A percentile compares a stretch with the other conserved stretches of the same genome.
These are phyloP conservation scores for Glaucomys volans DNA, from an alignment of 2,113 vertebrate genomes.

Conservation along the genomic window DNA sequence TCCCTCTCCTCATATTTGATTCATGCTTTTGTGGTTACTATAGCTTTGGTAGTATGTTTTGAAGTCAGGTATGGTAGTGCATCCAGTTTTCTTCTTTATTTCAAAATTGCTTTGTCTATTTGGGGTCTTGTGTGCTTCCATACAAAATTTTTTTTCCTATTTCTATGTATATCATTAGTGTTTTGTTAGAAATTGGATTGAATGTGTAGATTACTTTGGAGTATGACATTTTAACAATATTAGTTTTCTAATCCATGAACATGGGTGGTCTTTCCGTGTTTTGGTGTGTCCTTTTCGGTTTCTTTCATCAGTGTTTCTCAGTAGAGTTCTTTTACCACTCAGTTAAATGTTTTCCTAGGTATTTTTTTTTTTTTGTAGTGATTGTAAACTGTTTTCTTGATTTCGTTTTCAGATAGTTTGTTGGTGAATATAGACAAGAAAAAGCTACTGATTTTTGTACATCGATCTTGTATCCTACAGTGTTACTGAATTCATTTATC, in stretches of 20 bases:
- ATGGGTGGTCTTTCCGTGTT: neutral
- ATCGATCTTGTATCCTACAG: neutral
- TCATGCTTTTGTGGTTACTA: neutral
- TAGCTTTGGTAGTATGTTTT: neutral
- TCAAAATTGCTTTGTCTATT: neutral
- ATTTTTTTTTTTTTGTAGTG: neutral
- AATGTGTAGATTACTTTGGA: too few species aligned
- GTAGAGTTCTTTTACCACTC: neutral
- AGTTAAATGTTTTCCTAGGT: neutral
- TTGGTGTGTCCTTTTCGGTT: neutral
- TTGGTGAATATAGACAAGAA: neutral
- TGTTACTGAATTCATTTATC: too few species aligned
- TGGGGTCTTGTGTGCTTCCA: neutral
- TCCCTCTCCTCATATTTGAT: neutral
- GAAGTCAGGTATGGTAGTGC: too few species aligned
- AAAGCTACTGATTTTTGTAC: neutral
- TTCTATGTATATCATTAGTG: neutral
- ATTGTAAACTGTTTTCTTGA: neutral
- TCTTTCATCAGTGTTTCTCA: neutral
- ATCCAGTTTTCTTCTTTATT: neutral
- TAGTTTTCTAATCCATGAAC: neutral
- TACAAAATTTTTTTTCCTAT: neutral
- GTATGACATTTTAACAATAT: neutral
- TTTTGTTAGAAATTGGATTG: neutral
- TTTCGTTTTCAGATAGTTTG: neutral